A percentile compares a stretch with the other conserved stretches of the same genome.
Conservation (phyloP, 2,113 vertebrate genomes). For the Bombycilla garrulus region DNA sequence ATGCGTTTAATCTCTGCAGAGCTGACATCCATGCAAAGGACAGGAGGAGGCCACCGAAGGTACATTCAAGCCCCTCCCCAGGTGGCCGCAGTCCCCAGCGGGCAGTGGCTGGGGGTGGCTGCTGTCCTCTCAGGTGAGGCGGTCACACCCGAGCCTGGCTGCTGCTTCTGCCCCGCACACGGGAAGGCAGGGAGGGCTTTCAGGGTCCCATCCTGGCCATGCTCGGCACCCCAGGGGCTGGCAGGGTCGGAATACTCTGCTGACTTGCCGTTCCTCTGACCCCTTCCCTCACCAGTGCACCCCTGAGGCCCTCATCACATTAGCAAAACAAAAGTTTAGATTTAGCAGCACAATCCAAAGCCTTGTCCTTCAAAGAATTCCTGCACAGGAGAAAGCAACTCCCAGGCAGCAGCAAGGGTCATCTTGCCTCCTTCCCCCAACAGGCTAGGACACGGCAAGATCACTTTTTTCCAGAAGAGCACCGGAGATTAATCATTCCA, state of each 20-base stretch:
- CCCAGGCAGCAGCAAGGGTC: not conserved
- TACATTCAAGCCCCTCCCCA: too few species aligned
- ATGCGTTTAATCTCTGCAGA: not conserved
- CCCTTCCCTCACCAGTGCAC: not conserved
- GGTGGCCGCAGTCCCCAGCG: rapidly evolving
- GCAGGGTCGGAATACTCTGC: not conserved
- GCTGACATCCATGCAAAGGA: rapidly evolving
- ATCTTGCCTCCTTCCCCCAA: not conserved
- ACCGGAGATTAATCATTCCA: not conserved
- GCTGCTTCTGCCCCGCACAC: not conserved
- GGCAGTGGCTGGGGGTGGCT: not conserved
- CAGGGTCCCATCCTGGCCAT: not conserved
- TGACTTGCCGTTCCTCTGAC: not conserved
- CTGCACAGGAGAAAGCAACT: not conserved
- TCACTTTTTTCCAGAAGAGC: not conserved
- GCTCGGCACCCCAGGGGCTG: not conserved
- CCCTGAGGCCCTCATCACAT: not conserved
- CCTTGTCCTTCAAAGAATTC: not conserved
- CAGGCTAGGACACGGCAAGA: not conserved
- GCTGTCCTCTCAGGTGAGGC: not conserved
- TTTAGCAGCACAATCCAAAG: not conserved
- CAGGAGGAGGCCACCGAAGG: not conserved
- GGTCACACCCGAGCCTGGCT: not conserved
- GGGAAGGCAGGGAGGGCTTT: not conserved
- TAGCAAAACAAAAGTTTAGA: not conserved